These are phyloP conservation scores for Exaiptasia diaphana DNA, from an alignment of 64 coral and sea anemone genomes.

Conservation along the genomic window DNA sequence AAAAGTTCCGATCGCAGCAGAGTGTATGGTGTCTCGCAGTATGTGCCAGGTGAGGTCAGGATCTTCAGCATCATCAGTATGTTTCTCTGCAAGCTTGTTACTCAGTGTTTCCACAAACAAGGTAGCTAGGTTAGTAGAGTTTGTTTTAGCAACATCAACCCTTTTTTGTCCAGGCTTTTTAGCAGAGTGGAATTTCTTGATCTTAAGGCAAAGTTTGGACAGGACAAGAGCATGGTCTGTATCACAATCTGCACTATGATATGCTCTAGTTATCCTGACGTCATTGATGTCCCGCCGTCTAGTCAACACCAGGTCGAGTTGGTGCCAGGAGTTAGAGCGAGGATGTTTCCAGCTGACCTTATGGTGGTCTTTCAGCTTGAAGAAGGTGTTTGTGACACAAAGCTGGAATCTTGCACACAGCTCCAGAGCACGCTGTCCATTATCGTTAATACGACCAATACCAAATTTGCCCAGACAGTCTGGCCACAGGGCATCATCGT, in stretches of 20 bases:
- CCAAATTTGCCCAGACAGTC: not conserved
- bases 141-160: constrained; percentile 27
- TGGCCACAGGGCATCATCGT: not conserved
- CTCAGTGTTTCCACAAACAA: not conserved
- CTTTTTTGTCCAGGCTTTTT: constrained; percentile 8
- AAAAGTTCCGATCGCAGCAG: not conserved
- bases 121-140: not conserved
- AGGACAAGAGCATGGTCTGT: constrained; percentile 24
- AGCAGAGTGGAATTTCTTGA: constrained; percentile 19
- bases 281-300: not conserved
- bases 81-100: not conserved
- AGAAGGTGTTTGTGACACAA: constrained; percentile 13
- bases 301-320: not conserved
- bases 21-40: constrained; percentile 2
- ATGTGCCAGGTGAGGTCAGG: constrained; percentile 1
- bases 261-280: not conserved
- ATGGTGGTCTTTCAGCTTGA: not conserved
- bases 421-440: not conserved
- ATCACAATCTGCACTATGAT: constrained; percentile 29
- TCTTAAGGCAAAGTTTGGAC: not conserved
- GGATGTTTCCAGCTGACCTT: not conserved
- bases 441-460: not conserved
- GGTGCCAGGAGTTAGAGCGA: not conserved
- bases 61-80: not conserved
- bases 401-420: not conserved